Evolutionary conservation across 2,797 vertebrate species (phyloP), one percentile per base, ranked within the genome.

Genomic region (Sciurus vulgaris): DNA sequence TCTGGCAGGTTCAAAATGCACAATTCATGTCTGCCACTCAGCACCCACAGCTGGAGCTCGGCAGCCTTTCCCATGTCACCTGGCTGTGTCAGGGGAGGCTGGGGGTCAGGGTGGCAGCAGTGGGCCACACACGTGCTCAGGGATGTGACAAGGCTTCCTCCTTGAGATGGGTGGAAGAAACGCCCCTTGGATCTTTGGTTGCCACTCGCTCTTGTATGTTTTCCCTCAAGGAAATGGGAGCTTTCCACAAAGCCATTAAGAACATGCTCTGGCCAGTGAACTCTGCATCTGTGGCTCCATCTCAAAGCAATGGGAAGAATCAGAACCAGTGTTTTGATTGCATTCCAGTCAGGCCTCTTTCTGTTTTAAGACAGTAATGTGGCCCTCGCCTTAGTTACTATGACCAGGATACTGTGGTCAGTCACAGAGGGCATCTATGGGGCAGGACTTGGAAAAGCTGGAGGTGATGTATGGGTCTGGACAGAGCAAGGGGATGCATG

Each of bases 341-440:
- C 24, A 6, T 20, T 41, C 91, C n/a, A 20, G 72, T 15, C 72
- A 10, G 38, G 38, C 30, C 73, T 41, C 51, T 72, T 38, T 33
- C n/a, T 14, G 1, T 13, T 20, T n/a, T 26, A 18, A 24, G 74
- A 30, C 35, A 41, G 12, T 7, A 0, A 1, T 15, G 15, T 22
- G 51, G 73, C n/a, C 15, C 35, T 30, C 18, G 81, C 22, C 49
- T 41, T 26, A 14, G 26, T 18, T 81, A 17, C 12, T 22, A 4
- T 24, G 63, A 4, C 30, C 12, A 33, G 14, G 17, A 38, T 12
- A 17, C 61, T 15, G 30, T 14, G 81, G 11, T 10, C 15, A 12
- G 4, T 47, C 12, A 8, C 11, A 51, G 13, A 28, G 51, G 7
- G 9, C 5, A 1, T 12, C 30, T 13, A 18, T 22, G 30, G 38